Evolutionary conservation across 64 coral and sea anemone genomes (phyloP).

Genomic region (Stylophora pistillata): DNA sequence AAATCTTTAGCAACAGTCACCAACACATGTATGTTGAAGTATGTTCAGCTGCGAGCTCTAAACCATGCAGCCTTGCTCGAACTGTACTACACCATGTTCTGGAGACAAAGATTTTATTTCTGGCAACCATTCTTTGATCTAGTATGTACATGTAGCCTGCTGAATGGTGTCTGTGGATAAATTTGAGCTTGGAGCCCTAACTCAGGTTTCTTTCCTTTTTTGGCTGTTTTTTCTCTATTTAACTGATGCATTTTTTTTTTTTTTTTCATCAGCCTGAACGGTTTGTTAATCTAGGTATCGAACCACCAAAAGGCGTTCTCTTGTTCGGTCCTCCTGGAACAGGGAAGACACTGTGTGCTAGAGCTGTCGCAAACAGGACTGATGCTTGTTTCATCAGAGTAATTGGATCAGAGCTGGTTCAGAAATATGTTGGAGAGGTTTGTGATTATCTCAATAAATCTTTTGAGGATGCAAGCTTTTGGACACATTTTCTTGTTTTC

Average conservation of each 20-base stretch:
- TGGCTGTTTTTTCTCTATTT: background rate
- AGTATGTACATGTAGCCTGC: too few relatives aligned
- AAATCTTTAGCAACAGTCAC: too few relatives aligned
- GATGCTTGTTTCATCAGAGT: slow-evolving; percentile 98
- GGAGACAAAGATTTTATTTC: too few relatives aligned
- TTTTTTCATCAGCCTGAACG: slow-evolving; percentile 81
- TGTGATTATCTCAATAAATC: background rate
- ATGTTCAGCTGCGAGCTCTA: too few relatives aligned
- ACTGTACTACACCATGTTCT: too few relatives aligned
- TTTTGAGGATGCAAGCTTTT: background rate
- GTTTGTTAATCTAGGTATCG: slow-evolving; percentile 98
- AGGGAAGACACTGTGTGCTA: slow-evolving; percentile 92
- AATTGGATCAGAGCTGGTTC: slow-evolving; percentile 96
- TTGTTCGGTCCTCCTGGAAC: slow-evolving; percentile 96
- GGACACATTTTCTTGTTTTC: background rate
- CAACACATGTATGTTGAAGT: too few relatives aligned
- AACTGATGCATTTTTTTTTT: background rate
- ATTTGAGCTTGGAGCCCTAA: background rate
- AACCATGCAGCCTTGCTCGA: too few relatives aligned
- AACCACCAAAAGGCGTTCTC: slow-evolving; percentile 94
- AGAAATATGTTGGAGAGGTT: slow-evolving; percentile 99
- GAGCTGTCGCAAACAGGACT: slow-evolving; percentile 98
- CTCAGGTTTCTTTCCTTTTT: background rate
- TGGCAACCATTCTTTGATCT: too few relatives aligned
- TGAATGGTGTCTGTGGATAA: background rate